Evolutionary conservation across 2,113 vertebrate genomes (phyloP).

Genomic region (Haemorhous mexicanus): DNA sequence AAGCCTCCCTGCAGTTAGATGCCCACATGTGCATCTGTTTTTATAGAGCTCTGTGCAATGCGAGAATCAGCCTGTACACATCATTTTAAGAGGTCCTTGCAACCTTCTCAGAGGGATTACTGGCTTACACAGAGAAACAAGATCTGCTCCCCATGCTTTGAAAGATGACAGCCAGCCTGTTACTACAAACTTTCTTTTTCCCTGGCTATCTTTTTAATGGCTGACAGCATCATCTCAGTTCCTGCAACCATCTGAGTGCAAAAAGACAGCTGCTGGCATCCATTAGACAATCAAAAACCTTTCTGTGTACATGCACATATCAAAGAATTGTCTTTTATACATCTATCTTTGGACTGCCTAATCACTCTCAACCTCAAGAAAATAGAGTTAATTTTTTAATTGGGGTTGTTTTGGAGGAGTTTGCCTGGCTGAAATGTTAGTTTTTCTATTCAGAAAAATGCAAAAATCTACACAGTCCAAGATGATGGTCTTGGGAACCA

Average conservation of each 20-base stretch:
- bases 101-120: not conserved
- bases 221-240: not conserved
- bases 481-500: not conserved
- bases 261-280: not conserved
- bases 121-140: not conserved
- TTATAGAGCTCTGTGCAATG: not conserved
- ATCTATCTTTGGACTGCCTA: not conserved
- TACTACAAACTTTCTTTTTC: not conserved
- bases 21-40: not conserved
- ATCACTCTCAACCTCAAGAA: not conserved
- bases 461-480: not conserved
- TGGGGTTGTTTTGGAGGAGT: not conserved
- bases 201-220: not conserved
- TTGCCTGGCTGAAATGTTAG: not conserved
- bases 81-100: not conserved
- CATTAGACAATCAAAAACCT: not conserved
- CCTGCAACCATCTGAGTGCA: not conserved
- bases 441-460: not conserved
- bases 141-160: not conserved
- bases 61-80: rapidly evolving
- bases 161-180: not conserved
- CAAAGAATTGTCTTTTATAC: not conserved
- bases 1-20: not conserved
- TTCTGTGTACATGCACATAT: not conserved
- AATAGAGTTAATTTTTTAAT: not conserved